Conservation (phyloP, 1,140 invertebrate species). For the Aphelinus atriplicis region DNA sequence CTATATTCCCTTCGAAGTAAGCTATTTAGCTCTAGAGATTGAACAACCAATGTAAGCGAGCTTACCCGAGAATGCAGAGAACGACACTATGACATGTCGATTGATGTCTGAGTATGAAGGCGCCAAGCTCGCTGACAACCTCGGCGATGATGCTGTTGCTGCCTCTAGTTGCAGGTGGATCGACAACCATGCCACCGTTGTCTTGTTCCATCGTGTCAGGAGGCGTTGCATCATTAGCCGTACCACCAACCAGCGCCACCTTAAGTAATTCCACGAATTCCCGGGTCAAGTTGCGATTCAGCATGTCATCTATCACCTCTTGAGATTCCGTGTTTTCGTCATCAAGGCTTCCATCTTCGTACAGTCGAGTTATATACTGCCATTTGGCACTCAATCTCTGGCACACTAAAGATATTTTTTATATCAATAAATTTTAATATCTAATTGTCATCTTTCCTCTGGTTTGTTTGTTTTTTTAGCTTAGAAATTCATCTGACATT, state of each 20-base stretch:
- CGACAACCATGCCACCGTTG: conserved; percentile 69
- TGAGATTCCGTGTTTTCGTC: conserved; percentile 85
- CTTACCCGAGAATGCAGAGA: conserved; percentile 71
- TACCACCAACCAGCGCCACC: conserved; percentile 71
- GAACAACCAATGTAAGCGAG: background rate
- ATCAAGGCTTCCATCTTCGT: conserved; percentile 78
- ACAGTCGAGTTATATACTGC: conserved; percentile 79
- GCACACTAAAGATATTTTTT: conserved; percentile 70
- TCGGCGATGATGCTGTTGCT: conserved; percentile 71
- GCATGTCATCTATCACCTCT: conserved; percentile 89
- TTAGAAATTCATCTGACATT: background rate
- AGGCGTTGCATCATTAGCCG: conserved; percentile 61
- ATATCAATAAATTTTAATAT: conserved; percentile 30
- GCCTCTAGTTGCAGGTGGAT: conserved; percentile 67
- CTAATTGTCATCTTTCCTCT: background rate
- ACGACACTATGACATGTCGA: conserved; percentile 75
- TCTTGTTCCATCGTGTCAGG: conserved; percentile 76
- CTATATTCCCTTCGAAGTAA: too few species aligned
- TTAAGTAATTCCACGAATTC: conserved; percentile 88
- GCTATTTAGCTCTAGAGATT: too few species aligned
- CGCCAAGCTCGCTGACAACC: conserved; percentile 79
- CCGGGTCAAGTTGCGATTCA: conserved; percentile 84
- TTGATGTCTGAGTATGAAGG: conserved; percentile 71
- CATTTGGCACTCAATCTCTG: conserved; percentile 80
- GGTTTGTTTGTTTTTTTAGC: background rate